Percentiles rank a stretch among this genome's conserved stretches.
phyloP scores from a whole-genome alignment of 1,140 invertebrate genomes.

The Euura saliciscinereae region DNA sequence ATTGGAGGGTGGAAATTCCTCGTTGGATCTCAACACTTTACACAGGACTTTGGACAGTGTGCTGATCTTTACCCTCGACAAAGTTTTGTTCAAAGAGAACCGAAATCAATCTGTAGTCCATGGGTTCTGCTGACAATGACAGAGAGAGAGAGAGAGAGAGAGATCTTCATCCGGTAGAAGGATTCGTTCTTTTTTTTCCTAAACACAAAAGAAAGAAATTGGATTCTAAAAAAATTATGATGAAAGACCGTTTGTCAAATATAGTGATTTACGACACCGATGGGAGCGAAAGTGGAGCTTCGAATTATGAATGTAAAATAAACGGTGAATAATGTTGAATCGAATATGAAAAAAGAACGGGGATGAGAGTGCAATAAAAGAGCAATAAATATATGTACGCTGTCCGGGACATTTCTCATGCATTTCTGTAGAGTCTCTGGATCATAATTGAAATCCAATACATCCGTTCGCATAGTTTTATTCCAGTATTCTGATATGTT shows the following conservation, averaged over 20 bases:
- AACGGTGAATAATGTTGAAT: too few species aligned
- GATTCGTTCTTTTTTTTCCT: background rate
- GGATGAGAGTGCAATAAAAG: background rate
- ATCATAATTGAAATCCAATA: background rate
- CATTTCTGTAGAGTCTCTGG: background rate
- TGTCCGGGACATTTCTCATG: background rate
- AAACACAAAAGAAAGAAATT: background rate
- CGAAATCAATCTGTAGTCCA: background rate
- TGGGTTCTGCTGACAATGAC: background rate
- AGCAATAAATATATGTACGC: background rate
- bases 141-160: too few species aligned
- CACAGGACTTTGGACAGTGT: background rate
- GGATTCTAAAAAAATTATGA: too few species aligned
- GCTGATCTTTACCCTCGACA: slow-evolving; percentile 1
- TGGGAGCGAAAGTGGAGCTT: too few species aligned
- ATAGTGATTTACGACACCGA: too few species aligned
- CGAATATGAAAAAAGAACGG: background rate
- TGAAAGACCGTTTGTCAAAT: too few species aligned
- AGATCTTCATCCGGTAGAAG: background rate
- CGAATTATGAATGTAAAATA: too few species aligned
- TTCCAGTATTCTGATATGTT: background rate
- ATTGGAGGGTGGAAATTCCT: background rate
- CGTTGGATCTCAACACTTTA: background rate
- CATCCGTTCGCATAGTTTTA: background rate
- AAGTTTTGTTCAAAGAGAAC: slow-evolving; percentile 2